These are phyloP conservation scores for Oncopeltus fasciatus DNA, from an alignment of 1,140 invertebrate species.

Conservation along the genomic window DNA sequence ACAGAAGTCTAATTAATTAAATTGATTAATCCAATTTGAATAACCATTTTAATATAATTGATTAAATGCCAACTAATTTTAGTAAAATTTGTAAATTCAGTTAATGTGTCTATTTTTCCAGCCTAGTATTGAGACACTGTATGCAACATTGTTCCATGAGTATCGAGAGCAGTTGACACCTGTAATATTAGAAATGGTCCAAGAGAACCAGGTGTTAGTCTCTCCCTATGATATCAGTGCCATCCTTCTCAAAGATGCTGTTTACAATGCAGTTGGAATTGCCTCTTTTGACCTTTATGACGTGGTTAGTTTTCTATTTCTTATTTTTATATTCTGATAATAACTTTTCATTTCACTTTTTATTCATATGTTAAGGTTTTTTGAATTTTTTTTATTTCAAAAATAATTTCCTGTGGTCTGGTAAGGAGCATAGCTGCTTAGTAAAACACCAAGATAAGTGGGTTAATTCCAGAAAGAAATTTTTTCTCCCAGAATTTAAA, in stretches of 20 bases:
- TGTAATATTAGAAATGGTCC: conserved; percentile 58
- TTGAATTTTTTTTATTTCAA: too few relatives aligned
- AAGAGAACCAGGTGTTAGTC: conserved; percentile 42
- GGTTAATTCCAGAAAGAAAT: too few relatives aligned
- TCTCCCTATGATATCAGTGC: conserved; percentile 53
- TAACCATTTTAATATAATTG: neutral
- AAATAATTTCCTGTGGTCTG: too few relatives aligned
- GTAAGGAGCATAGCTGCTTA: too few relatives aligned
- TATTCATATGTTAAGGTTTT: too few relatives aligned
- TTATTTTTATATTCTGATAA: too few relatives aligned
- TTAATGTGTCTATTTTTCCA: conserved; percentile 31
- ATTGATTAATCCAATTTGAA: neutral
- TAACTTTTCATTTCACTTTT: too few relatives aligned
- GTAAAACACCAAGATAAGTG: too few relatives aligned
- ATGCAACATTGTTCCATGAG: conserved; percentile 68
- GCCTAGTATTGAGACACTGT: conserved; percentile 76
- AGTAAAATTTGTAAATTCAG: neutral
- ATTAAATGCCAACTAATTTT: too few relatives aligned
- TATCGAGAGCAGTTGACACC: conserved; percentile 53
- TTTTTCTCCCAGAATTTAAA: too few relatives aligned
- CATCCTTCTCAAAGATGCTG: conserved; percentile 81
- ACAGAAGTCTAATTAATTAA: neutral
- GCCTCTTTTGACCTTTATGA: conserved; percentile 85
- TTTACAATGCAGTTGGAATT: conserved; percentile 83
- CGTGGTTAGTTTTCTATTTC: conserved; percentile 42